Percentiles rank a stretch among this genome's conserved stretches.
Evolutionary conservation across 2,797 vertebrate species (phyloP).

Genomic region (Carapus acus): DNA sequence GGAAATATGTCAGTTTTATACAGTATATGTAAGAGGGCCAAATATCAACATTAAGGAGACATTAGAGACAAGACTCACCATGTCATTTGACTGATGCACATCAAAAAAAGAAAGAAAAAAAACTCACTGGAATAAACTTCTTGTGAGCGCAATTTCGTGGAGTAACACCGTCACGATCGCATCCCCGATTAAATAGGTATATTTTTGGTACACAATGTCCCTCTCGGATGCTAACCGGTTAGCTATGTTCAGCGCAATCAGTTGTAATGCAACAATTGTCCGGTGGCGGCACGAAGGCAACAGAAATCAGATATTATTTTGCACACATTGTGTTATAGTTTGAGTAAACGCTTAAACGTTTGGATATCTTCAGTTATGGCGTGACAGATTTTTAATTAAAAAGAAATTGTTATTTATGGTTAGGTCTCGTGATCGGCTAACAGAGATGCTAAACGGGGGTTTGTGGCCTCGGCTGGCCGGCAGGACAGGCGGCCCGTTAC

Average conservation of each 20-base stretch:
- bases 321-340: background rate
- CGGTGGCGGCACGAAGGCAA: constrained; percentile 29
- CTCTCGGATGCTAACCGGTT: constrained; percentile 3
- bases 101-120: too few relatives aligned
- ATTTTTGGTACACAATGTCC: background rate
- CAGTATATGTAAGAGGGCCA: too few relatives aligned
- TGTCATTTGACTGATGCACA: too few relatives aligned
- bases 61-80: too few relatives aligned
- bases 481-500: too few relatives aligned
- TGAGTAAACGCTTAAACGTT: background rate
- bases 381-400: background rate
- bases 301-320: constrained; percentile 43
- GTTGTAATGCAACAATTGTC: constrained; percentile 24
- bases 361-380: background rate
- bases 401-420: background rate
- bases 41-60: too few relatives aligned
- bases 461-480: constrained; percentile 19
- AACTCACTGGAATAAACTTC: too few relatives aligned
- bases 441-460: constrained; percentile 33
- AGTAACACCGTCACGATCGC: background rate
- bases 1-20: too few relatives aligned
- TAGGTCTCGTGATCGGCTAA: constrained; percentile 11
- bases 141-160: too few relatives aligned
- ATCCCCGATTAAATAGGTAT: background rate
- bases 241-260: constrained; percentile 13